Evolutionary conservation across 2,797 vertebrate species (phyloP), one percentile per base, ranked within the genome.

Genomic region (Tolypeutes matacus): DNA sequence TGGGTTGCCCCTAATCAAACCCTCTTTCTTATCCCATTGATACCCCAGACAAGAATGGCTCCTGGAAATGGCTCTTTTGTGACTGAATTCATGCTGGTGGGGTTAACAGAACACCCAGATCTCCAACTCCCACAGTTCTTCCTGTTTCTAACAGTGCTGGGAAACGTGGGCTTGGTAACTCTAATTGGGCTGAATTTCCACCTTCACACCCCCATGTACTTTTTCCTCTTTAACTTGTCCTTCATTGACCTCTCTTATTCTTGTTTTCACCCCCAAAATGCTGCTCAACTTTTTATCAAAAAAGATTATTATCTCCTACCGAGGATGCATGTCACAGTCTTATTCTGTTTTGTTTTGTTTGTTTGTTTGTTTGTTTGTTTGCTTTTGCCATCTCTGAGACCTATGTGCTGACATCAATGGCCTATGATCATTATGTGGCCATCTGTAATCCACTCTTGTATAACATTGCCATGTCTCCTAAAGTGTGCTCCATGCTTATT

Each of bases 361-460:
- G n/a, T n/a, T n/a, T n/a, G n/a, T n/a, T n/a, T n/a, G n/a, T n/a
- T n/a, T n/a, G n/a, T n/a, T n/a, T n/a, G n/a, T n/a, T n/a, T n/a
- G n/a, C n/a, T 53, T 96, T 98, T 93, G n/a, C 27, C 1, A 90
- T 89, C 75, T 95, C 95, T 72, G 98, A 98, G n/a, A 95, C 93
- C 60, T 96, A 96, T 25, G 56, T 98, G 8, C 58, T 98, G 51
- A 86, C 92, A 2, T 85, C 51, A 29, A 97, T 98, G 97, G 97
- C 96, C 34, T 97, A 92, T 81, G 97, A 97, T 25, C 95, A n/a
- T n/a, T n/a, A n/a, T n/a, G n/a, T n/a, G n/a, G n/a, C n/a, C n/a
- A n/a, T n/a, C n/a, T n/a, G n/a, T 36, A 81, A 96, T 4, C 94
- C 96, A 31, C 90, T 98, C 0, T 67, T 89, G 0, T 98, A 97